Conservation (phyloP, 2,113 vertebrate genomes). For the Thamnaconus septentrionalis region DNA sequence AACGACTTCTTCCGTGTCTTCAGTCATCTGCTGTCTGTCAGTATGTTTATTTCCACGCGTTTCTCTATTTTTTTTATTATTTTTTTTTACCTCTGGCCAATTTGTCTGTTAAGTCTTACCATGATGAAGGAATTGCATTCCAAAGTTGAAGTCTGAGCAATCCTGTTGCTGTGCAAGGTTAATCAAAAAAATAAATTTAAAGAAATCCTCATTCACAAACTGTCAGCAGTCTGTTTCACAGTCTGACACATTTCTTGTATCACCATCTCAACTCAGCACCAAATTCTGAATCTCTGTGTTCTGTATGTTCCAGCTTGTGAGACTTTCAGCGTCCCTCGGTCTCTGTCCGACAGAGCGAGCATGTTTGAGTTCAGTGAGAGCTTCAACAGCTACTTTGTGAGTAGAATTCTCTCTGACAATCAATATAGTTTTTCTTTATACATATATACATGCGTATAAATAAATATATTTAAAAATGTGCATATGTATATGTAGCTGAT, state of each 20-base stretch:
- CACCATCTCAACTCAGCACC: not conserved
- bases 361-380: slow-evolving; percentile 71
- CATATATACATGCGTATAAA: too few species aligned
- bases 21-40: too few species aligned
- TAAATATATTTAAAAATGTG: too few species aligned
- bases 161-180: not conserved
- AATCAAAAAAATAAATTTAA: not conserved
- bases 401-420: slow-evolving; percentile 13
- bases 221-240: not conserved
- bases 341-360: slow-evolving; percentile 53
- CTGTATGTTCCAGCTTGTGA: slow-evolving; percentile 36
- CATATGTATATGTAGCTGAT: too few species aligned
- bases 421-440: not conserved
- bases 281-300: not conserved
- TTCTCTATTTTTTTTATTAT: not conserved
- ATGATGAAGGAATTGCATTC: too few species aligned
- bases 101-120: not conserved
- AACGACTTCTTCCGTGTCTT: too few species aligned
- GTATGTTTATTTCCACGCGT: too few species aligned
- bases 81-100: not conserved
- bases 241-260: not conserved
- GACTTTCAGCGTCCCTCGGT: slow-evolving; percentile 18
- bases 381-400: slow-evolving; percentile 72
- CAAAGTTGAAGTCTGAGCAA: too few species aligned
- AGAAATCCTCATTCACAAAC: not conserved